Conservation (phyloP, 2,888 invertebrate species). For the Cantharis nigra region DNA sequence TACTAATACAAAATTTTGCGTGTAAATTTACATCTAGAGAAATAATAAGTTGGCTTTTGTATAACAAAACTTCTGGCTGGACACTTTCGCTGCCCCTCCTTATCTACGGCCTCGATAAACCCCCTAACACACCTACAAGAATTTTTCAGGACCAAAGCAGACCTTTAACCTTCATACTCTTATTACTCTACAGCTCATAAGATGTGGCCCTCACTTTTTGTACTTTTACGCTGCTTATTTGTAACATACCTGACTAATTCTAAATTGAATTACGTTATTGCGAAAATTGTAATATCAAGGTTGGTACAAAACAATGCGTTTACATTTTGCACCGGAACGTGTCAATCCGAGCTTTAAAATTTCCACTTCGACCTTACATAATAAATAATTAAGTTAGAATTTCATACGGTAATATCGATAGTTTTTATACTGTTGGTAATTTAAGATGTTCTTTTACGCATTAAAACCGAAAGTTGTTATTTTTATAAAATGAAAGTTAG, state of each 20-base stretch:
- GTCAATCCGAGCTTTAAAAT: neutral
- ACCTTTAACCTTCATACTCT: slow-evolving; percentile 10
- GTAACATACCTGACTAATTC: neutral
- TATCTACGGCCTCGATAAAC: slow-evolving; percentile 33
- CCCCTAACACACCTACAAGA: slow-evolving; percentile 24
- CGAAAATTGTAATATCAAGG: neutral
- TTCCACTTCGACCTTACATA: neutral
- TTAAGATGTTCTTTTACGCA: neutral
- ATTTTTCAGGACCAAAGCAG: slow-evolving; percentile 2
- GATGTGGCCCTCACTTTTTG: slow-evolving; percentile 3
- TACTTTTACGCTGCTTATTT: neutral
- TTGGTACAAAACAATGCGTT: neutral
- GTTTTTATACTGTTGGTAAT: neutral
- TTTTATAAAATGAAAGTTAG: slow-evolving; percentile 4
- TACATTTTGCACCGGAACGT: neutral
- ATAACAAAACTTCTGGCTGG: slow-evolving; percentile 26
- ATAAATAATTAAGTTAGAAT: neutral
- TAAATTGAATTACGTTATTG: neutral
- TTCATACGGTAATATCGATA: neutral
- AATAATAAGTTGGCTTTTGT: neutral
- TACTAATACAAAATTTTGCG: neutral
- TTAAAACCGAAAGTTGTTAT: slow-evolving; percentile 6
- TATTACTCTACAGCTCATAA: neutral
- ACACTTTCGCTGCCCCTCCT: slow-evolving; percentile 38
- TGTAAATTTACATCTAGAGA: neutral